Evolutionary conservation across 2,113 vertebrate species (phyloP).

Genomic region (Arothron firmamentum): DNA sequence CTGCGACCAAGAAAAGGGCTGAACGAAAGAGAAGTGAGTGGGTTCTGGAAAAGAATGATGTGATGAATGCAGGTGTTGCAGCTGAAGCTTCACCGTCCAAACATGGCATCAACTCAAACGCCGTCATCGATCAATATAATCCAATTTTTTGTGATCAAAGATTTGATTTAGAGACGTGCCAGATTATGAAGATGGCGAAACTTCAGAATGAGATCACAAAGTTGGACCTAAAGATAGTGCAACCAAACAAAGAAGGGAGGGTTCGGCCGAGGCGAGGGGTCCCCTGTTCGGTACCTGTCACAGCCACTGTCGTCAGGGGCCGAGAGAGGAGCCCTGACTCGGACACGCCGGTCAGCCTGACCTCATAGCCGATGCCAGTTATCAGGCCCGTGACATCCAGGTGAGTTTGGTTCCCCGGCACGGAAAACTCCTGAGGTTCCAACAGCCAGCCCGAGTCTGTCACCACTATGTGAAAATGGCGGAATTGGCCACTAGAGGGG

Average conservation of each 20-base stretch:
- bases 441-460: slow-evolving; percentile 94
- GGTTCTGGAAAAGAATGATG: slow-evolving; percentile 35
- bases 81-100: slow-evolving; percentile 54
- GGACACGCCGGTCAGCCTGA: slow-evolving; percentile 85
- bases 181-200: slow-evolving; percentile 47
- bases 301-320: slow-evolving; percentile 85
- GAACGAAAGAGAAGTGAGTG: slow-evolving; percentile 27
- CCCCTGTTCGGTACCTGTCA: slow-evolving; percentile 84
- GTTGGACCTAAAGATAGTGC: background rate
- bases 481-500: slow-evolving; percentile 74
- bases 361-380: slow-evolving; percentile 80
- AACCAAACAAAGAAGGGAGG: background rate
- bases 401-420: slow-evolving; percentile 70
- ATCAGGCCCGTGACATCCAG: slow-evolving; percentile 77
- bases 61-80: slow-evolving; percentile 24
- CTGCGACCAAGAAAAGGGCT: slow-evolving; percentile 31
- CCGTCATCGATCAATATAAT: background rate
- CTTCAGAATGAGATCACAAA: slow-evolving; percentile 20
- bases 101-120: slow-evolving; percentile 12
- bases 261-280: background rate
- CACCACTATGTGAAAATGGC: slow-evolving; percentile 87
- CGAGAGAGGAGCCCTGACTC: slow-evolving; percentile 85
- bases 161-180: background rate
- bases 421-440: slow-evolving; percentile 82
- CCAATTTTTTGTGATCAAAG: background rate